phyloP scores from a whole-genome alignment of 2,797 vertebrate species.

The Molossus alvarezi region DNA sequence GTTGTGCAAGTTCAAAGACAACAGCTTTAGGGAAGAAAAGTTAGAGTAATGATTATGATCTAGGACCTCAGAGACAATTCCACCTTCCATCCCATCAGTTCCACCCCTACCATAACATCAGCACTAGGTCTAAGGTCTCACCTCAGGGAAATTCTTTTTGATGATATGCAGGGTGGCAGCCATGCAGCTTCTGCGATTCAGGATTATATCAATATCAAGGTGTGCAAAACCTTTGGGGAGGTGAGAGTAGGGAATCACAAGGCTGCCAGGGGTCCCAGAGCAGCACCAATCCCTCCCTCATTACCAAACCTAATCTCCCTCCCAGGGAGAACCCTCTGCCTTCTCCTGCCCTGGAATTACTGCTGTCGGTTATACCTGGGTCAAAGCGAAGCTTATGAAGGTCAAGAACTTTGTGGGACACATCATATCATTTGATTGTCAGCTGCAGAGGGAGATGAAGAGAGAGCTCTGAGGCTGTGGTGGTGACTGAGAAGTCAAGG shows the following conservation, averaged over 20 bases:
- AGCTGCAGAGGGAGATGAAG: slow-evolving; percentile 86
- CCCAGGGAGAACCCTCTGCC: neutral
- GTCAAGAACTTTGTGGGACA: slow-evolving; percentile 92
- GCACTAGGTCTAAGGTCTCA: neutral
- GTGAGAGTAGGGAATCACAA: neutral
- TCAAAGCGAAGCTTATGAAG: slow-evolving; percentile 93
- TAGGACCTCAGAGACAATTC: neutral
- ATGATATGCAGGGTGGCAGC: slow-evolving; percentile 88
- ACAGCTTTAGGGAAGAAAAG: slow-evolving; percentile 86
- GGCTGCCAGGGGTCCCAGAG: neutral
- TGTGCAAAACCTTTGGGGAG: slow-evolving; percentile 88
- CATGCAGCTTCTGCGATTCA: slow-evolving; percentile 93
- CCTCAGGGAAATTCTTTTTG: neutral
- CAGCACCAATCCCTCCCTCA: neutral
- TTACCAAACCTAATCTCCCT: neutral
- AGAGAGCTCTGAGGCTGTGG: neutral
- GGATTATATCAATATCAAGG: slow-evolving; percentile 90
- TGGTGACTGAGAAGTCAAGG: fast-evolving
- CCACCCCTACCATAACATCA: neutral
- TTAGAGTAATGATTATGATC: neutral
- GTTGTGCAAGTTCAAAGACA: slow-evolving; percentile 91
- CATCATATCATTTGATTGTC: slow-evolving; percentile 94
- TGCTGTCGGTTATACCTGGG: slow-evolving; percentile 82
- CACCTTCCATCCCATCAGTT: neutral
- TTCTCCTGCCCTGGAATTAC: neutral